Percentiles rank a stretch among this genome's conserved stretches.
phyloP scores from a whole-genome alignment of 2,888 invertebrate species.

The Pseudoips prasinana region DNA sequence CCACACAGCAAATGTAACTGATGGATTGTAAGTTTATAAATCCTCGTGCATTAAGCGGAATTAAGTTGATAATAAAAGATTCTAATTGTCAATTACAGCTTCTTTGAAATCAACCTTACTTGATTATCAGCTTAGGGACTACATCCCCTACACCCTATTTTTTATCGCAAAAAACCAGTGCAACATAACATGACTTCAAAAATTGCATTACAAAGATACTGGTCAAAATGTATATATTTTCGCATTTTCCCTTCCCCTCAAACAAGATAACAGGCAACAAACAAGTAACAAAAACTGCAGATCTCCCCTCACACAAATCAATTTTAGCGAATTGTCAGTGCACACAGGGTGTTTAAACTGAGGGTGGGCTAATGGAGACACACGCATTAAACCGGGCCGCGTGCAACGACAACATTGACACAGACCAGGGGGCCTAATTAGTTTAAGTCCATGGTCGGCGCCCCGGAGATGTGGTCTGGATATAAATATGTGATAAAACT shows the following conservation, averaged over 20 bases:
- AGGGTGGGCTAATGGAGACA: conserved; percentile 79
- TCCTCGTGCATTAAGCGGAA: too few species aligned
- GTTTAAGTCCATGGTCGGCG: conserved; percentile 70
- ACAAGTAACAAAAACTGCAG: conserved; percentile 26
- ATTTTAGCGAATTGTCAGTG: conserved; percentile 76
- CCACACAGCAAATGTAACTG: too few species aligned
- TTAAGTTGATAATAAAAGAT: too few species aligned
- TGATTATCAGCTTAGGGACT: too few species aligned
- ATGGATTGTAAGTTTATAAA: too few species aligned
- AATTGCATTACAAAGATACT: too few species aligned
- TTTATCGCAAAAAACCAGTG: too few species aligned
- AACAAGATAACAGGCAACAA: conserved; percentile 28
- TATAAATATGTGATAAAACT: conserved; percentile 16
- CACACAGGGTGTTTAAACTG: conserved; percentile 67
- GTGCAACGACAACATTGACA: conserved; percentile 76
- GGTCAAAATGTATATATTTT: neutral
- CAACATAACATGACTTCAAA: too few species aligned
- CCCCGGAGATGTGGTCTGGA: conserved; percentile 47
- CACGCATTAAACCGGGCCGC: conserved; percentile 76
- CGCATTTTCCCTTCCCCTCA: conserved; percentile 16
- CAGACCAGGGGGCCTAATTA: conserved; percentile 76
- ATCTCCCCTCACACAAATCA: conserved; percentile 64
- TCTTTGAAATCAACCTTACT: too few species aligned
- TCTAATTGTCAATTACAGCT: too few species aligned
- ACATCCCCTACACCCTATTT: too few species aligned